phyloP scores from a whole-genome alignment of 2,888 invertebrate species.

The Pandemis heparana region DNA sequence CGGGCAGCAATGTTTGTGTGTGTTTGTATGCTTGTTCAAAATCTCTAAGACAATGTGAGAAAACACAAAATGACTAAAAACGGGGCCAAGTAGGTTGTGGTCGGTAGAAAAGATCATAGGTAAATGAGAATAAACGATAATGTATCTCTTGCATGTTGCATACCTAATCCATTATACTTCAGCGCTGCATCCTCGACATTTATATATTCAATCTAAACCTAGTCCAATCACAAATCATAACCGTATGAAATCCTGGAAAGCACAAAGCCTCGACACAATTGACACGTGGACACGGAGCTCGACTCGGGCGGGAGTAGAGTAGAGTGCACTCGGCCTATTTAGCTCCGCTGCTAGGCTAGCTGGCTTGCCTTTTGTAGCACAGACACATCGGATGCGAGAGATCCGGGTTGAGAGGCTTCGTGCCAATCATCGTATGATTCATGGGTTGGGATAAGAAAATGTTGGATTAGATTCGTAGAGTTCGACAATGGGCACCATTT shows the following conservation, averaged over 20 bases:
- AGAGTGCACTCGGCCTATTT: conserved; percentile 39
- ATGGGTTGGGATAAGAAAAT: not conserved
- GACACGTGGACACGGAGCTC: conserved; percentile 16
- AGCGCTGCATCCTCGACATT: too few relatives aligned
- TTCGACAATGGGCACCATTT: not conserved
- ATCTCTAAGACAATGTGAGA: too few relatives aligned
- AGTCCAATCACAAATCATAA: not conserved
- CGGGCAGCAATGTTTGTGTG: too few relatives aligned
- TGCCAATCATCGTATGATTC: conserved; percentile 6
- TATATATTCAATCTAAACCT: too few relatives aligned
- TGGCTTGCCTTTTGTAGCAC: conserved; percentile 22
- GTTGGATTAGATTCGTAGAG: not conserved
- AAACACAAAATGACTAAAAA: too few relatives aligned
- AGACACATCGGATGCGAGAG: conserved; percentile 6
- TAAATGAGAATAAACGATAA: too few relatives aligned
- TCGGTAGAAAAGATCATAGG: too few relatives aligned
- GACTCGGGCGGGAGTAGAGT: conserved; percentile 8
- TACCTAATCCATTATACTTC: too few relatives aligned
- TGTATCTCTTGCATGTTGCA: too few relatives aligned
- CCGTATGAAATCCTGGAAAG: not conserved
- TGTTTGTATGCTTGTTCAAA: too few relatives aligned
- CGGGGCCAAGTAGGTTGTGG: too few relatives aligned
- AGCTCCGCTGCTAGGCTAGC: conserved; percentile 22
- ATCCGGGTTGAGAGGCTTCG: not conserved
- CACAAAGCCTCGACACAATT: conserved; percentile 19